phyloP scores from a whole-genome alignment of 2,797 vertebrate genomes.

The Capromys pilorides region DNA sequence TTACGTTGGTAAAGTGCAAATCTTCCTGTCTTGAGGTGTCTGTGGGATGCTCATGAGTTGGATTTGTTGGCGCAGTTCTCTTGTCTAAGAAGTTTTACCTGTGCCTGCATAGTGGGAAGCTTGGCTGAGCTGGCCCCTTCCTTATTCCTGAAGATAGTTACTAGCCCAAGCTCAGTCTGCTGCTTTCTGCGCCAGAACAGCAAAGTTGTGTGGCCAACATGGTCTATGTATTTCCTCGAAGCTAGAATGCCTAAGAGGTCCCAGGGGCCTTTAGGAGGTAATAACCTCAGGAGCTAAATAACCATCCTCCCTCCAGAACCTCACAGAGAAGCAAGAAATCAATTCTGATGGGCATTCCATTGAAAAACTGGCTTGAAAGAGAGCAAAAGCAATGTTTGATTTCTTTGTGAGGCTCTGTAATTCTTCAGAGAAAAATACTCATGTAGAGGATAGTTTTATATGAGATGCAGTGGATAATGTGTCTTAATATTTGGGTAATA shows the following conservation, averaged over 20 bases:
- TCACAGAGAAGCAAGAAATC: not conserved
- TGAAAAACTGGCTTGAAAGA: not conserved
- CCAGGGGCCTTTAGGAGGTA: no score
- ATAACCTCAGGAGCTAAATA: not conserved
- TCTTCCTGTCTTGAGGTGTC: not conserved
- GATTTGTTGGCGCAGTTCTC: rapidly evolving
- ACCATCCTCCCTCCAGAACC: not conserved
- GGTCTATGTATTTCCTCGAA: not conserved
- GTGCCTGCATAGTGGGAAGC: not conserved
- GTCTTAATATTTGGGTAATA: not conserved
- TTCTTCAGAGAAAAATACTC: not conserved
- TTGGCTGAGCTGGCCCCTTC: no score
- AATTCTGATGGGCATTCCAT: not conserved
- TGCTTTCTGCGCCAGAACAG: no score
- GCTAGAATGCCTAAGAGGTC: not conserved
- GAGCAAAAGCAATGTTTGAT: not conserved
- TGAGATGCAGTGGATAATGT: not conserved
- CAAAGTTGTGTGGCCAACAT: not conserved
- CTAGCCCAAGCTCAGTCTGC: rapidly evolving
- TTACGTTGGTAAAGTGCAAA: not conserved
- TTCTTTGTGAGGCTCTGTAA: not conserved
- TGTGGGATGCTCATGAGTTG: not conserved
- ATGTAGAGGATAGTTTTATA: not conserved
- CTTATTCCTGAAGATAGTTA: not conserved
- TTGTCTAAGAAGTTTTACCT: not conserved